Percentiles rank a stretch among this genome's conserved stretches.
Evolutionary conservation across 2,113 vertebrate species (phyloP).

Genomic region (Silurus glanis): DNA sequence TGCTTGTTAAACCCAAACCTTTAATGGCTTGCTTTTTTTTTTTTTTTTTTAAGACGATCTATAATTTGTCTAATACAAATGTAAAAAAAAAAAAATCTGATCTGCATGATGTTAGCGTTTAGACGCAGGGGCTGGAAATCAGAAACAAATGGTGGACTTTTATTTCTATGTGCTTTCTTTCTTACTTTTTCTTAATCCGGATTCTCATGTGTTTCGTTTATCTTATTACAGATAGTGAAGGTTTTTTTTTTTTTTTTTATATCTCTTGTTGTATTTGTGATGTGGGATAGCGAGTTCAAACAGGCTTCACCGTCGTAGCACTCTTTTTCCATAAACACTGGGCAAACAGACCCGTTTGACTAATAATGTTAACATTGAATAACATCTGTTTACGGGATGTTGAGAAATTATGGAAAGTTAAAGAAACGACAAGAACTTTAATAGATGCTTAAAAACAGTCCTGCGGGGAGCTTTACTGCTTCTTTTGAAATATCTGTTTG

Average conservation of each 20-base stretch:
- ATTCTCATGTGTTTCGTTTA: constrained; percentile 24
- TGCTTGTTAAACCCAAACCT: constrained; percentile 20
- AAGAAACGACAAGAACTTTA: constrained; percentile 46
- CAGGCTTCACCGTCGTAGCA: constrained; percentile 21
- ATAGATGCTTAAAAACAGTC: constrained; percentile 48
- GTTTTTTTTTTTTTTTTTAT: constrained; percentile 5
- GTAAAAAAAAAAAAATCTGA: constrained; percentile 24
- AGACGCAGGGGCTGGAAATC: neutral
- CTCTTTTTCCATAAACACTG: constrained; percentile 52
- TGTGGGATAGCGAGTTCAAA: constrained; percentile 44
- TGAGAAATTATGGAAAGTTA: constrained; percentile 55
- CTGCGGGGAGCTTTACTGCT: constrained; percentile 32
- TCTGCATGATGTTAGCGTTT: constrained; percentile 4
- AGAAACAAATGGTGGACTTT: neutral
- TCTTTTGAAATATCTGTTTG: constrained; percentile 47
- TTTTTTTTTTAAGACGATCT: neutral
- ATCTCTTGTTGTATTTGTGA: constrained; percentile 43
- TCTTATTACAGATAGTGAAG: constrained; percentile 29
- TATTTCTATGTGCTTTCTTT: neutral
- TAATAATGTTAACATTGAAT: constrained; percentile 54
- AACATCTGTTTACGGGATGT: constrained; percentile 57
- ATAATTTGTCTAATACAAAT: neutral
- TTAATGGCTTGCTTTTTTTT: neutral
- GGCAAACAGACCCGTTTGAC: constrained; percentile 47
- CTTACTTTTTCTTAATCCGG: neutral